Base-by-base conservation (phyloP, 2,797 vertebrate genomes). In the Perodicticus potto region DNA sequence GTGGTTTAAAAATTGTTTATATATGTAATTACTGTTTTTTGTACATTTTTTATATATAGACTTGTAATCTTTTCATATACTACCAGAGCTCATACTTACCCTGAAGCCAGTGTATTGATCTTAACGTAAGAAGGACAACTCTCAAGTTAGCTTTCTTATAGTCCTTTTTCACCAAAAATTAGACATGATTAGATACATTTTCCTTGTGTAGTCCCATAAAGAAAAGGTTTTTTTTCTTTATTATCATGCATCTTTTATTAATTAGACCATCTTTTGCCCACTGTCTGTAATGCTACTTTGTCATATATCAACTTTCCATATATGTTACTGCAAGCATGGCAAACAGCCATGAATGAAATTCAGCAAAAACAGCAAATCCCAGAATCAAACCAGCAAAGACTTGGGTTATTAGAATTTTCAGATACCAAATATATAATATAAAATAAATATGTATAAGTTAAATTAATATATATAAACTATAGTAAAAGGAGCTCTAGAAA, bases 361-460 rank as follows among this genome's bases (percentile, higher is more conserved):
- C 27, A 70, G 80, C 49, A 76, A 88, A 82, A 76, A 53, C 4
- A 83, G 17, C 3, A 90, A 67, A 67, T 22, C 37, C 57, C 14
- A 63, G 45, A 73, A 53, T 82, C 57, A 86, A 40, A 69, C 74
- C 5, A 91, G 20, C 22, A 61, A 87, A 86, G 40, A 89, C 27
- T 89, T 19, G 55, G 6, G 34, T 13, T 29, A 61, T 78, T 34
- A 67, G 23, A 69, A 72, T 92, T 59, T 69, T 55, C 49, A 77
- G 19, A 85, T 53, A 80, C 27, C 67, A 89, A 85, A 32, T 65
- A 72, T 23, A 63, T 29, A 78, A 78, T 67, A 40, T 78, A 73
- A 93, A 77, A 83, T 87, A 57, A 91, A 59, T 91, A 40, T 53
- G 34, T 74, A 69, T 81, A 67, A 69, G 72, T 45, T 63, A 74